These are phyloP conservation scores for Brachionus asplanchnoidis DNA, from an alignment of 1,140 invertebrate genomes.

Conservation along the genomic window DNA sequence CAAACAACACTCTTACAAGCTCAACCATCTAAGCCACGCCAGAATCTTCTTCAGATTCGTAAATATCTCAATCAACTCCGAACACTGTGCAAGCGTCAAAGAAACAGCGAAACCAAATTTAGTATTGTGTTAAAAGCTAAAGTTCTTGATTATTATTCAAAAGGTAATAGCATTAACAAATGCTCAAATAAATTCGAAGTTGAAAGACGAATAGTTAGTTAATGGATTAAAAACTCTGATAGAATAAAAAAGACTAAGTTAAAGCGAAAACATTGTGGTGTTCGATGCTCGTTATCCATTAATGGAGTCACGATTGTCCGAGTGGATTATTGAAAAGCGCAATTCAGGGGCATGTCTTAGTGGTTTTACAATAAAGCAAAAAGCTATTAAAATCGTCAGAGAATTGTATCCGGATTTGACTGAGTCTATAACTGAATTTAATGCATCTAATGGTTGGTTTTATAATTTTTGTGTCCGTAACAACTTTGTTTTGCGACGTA, in stretches of 20 bases:
- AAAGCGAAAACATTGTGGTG: not conserved
- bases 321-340: not conserved
- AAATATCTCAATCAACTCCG: too few relatives aligned
- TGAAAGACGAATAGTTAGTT: not conserved
- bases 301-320: not conserved
- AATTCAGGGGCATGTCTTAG: not conserved
- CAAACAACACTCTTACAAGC: too few relatives aligned
- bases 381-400: not conserved
- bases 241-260: not conserved
- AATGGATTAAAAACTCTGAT: not conserved
- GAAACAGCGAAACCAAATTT: too few relatives aligned
- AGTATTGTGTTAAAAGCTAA: not conserved
- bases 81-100: too few relatives aligned
- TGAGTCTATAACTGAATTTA: not conserved
- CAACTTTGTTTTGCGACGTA: too few relatives aligned
- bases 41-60: too few relatives aligned
- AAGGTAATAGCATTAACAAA: not conserved
- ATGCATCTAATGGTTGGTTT: not conserved
- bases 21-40: too few relatives aligned
- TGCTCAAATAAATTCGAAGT: not conserved
- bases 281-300: not conserved
- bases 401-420: not conserved
- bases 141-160: not conserved
- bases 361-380: not conserved
- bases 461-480: too few relatives aligned